These are phyloP conservation scores for Nomada fucata DNA, from an alignment of 2,888 invertebrate genomes.

Conservation along the genomic window DNA sequence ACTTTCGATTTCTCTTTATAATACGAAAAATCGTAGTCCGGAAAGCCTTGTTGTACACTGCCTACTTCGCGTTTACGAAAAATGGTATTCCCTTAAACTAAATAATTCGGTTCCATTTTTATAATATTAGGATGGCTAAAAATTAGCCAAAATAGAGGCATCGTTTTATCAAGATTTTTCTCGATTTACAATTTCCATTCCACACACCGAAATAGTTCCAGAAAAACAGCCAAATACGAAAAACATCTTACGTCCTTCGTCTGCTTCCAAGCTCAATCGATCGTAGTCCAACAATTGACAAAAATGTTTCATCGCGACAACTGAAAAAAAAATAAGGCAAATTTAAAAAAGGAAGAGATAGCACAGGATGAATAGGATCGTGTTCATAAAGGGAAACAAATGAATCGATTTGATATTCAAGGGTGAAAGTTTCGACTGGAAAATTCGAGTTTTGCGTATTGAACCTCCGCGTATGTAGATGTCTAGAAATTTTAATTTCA, in stretches of 20 bases:
- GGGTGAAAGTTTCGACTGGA: background rate
- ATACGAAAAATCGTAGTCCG: constrained; percentile 7
- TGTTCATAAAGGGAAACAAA: background rate
- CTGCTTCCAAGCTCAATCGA: background rate
- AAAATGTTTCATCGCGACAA: too few species aligned
- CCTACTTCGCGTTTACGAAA: background rate
- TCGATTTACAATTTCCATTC: background rate
- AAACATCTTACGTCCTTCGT: too few species aligned
- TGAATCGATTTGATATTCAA: constrained; percentile 2
- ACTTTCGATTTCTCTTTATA: constrained; percentile 23
- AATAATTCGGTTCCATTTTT: too few species aligned
- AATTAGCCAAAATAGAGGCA: too few species aligned
- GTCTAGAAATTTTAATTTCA: constrained; percentile 18
- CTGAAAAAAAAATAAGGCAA: background rate
- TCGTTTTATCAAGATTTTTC: too few species aligned
- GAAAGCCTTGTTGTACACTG: background rate
- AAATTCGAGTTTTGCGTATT: background rate
- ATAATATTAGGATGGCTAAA: too few species aligned
- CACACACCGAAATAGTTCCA: background rate
- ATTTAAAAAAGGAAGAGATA: background rate
- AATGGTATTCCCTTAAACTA: background rate
- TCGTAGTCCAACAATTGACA: too few species aligned
- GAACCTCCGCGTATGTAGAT: constrained; percentile 8
- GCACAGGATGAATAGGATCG: background rate
- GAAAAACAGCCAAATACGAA: too few species aligned